Evolutionary conservation across 2,888 invertebrate genomes (phyloP).

Genomic region (Drosophila pseudotalamancana): DNA sequence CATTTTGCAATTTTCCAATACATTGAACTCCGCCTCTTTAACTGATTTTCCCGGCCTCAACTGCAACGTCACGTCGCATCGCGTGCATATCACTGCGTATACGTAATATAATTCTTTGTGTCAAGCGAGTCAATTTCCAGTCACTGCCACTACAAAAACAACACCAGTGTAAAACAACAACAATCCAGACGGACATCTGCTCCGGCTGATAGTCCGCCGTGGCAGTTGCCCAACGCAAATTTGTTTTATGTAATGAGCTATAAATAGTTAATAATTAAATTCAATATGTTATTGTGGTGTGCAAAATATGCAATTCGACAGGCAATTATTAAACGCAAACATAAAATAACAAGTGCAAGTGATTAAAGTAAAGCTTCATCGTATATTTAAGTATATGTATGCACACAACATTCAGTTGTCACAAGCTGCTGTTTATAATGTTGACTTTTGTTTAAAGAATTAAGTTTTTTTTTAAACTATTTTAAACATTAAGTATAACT

Average conservation of each 20-base stretch:
- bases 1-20: conserved; percentile 73
- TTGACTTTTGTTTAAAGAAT: not conserved
- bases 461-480: not conserved
- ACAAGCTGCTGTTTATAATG: not conserved
- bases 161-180: not conserved
- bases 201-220: conserved; percentile 29
- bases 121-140: conserved; percentile 48
- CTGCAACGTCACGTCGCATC: conserved; percentile 28
- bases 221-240: conserved; percentile 33
- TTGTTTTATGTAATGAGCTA: conserved; percentile 60
- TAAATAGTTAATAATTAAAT: conserved; percentile 65
- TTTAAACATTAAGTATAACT: not conserved
- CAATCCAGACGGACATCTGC: conserved; percentile 26
- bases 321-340: conserved; percentile 21
- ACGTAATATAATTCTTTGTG: conserved; percentile 54
- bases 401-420: not conserved
- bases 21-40: conserved; percentile 54
- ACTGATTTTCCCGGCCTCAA: conserved; percentile 23
- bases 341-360: not conserved
- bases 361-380: conserved; percentile 2
- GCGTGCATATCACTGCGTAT: conserved; percentile 60
- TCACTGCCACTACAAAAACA: conserved; percentile 15
- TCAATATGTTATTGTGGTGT: conserved; percentile 58
- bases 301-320: conserved; percentile 23
- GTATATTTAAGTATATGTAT: not conserved